phyloP scores from a whole-genome alignment of 2,888 invertebrate genomes.

The Trilocha varians region DNA sequence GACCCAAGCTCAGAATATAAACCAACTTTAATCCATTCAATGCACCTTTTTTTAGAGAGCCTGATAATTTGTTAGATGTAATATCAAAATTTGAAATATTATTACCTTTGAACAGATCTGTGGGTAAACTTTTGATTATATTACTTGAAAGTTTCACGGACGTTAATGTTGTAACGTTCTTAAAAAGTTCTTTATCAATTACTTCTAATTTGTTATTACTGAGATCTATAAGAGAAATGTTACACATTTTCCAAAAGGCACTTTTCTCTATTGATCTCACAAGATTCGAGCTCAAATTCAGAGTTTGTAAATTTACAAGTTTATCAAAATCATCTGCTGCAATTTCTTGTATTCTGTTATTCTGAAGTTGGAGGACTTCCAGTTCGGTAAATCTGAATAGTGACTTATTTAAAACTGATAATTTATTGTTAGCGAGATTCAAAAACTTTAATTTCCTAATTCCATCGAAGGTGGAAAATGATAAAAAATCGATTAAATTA shows the following conservation, averaged over 20 bases:
- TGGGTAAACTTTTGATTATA: constrained; percentile 30
- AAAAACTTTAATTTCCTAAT: constrained; percentile 28
- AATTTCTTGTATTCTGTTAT: constrained; percentile 30
- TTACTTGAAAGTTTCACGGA: constrained; percentile 37
- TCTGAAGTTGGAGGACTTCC: constrained; percentile 27
- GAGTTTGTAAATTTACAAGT: constrained; percentile 22
- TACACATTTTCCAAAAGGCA: constrained; percentile 22
- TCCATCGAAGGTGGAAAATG: constrained; percentile 38
- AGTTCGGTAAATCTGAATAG: constrained; percentile 39
- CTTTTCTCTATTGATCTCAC: constrained; percentile 26
- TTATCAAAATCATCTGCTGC: constrained; percentile 28
- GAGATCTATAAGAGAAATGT: constrained; percentile 27
- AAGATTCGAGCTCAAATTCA: constrained; percentile 34
- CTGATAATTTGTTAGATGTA: constrained; percentile 30
- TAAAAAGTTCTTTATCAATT: constrained; percentile 26
- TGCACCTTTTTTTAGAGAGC: constrained; percentile 30
- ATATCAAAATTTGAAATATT: constrained; percentile 30
- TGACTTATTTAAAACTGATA: constrained; percentile 33
- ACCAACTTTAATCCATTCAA: constrained; percentile 38
- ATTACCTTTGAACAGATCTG: constrained; percentile 34
- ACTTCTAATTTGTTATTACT: constrained; percentile 30
- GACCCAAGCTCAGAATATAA: constrained; percentile 29
- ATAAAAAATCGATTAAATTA: constrained; percentile 32
- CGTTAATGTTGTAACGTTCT: constrained; percentile 17
- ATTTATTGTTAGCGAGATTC: constrained; percentile 34